These are phyloP conservation scores for Empidonax alnorum DNA, from an alignment of 2,113 vertebrate genomes.

Conservation along the genomic window DNA sequence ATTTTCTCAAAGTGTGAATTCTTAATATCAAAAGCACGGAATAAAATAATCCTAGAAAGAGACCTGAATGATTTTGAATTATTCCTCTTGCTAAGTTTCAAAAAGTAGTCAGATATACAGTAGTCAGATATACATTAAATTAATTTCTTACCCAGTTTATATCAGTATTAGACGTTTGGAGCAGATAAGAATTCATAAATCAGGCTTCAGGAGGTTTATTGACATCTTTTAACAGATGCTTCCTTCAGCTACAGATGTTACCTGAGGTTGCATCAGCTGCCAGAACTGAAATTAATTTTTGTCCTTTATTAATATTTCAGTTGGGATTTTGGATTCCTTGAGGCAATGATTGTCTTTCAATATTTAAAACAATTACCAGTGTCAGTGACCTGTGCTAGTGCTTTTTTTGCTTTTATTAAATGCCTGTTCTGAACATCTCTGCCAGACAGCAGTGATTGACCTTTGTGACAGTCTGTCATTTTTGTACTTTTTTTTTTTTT, in stretches of 20 bases:
- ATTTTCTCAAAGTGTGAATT: neutral
- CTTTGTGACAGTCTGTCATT: neutral
- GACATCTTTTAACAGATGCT: neutral
- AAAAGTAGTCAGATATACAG: neutral
- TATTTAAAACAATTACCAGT: neutral
- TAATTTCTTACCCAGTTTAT: neutral
- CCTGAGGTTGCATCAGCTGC: constrained; percentile 47
- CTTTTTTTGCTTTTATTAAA: neutral
- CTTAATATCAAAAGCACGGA: neutral
- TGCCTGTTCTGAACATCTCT: neutral
- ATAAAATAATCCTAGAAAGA: neutral
- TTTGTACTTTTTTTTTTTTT: neutral
- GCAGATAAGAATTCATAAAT: neutral
- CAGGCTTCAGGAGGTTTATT: neutral
- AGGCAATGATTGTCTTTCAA: neutral
- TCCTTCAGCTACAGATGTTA: neutral
- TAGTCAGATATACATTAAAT: neutral
- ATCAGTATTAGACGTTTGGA: neutral
- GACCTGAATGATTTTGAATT: fast-evolving
- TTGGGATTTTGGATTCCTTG: neutral
- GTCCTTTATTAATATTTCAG: neutral
- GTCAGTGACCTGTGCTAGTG: neutral
- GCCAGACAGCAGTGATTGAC: neutral
- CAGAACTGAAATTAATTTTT: neutral
- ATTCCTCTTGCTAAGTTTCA: neutral